These are phyloP conservation scores for Pteronotus mesoamericanus DNA, from an alignment of 2,797 vertebrate species.

Conservation along the genomic window DNA sequence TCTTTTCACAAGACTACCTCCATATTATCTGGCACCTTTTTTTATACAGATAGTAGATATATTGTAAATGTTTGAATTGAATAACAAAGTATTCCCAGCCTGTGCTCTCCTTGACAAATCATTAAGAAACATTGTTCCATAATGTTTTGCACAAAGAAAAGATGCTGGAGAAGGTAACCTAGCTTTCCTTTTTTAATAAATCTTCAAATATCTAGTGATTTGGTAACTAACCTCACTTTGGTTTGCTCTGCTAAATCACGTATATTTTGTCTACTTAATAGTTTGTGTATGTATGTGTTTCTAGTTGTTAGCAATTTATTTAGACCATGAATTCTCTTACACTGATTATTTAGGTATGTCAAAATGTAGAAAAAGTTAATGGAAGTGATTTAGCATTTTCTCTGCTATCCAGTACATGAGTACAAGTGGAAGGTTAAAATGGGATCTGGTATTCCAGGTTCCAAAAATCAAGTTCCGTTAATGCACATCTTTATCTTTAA, in stretches of 20 bases:
- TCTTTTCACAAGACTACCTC: background rate
- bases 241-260: background rate
- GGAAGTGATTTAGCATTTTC: background rate
- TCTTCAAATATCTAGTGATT: background rate
- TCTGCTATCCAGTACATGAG: background rate
- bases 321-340: background rate
- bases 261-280: background rate
- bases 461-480: background rate
- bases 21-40: background rate
- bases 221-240: background rate
- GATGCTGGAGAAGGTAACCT: background rate
- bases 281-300: background rate
- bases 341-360: background rate
- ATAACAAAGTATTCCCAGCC: background rate
- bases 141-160: background rate
- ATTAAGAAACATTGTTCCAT: background rate
- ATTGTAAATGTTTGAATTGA: background rate
- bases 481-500: background rate
- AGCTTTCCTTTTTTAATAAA: background rate
- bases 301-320: background rate
- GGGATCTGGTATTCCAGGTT: background rate
- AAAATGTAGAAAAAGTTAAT: background rate
- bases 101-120: background rate
- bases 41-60: background rate
- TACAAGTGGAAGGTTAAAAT: background rate